A percentile compares a stretch with the other conserved stretches of the same genome.
phyloP scores from a whole-genome alignment of 2,113 vertebrate genomes.

The Tragelaphus scriptus region DNA sequence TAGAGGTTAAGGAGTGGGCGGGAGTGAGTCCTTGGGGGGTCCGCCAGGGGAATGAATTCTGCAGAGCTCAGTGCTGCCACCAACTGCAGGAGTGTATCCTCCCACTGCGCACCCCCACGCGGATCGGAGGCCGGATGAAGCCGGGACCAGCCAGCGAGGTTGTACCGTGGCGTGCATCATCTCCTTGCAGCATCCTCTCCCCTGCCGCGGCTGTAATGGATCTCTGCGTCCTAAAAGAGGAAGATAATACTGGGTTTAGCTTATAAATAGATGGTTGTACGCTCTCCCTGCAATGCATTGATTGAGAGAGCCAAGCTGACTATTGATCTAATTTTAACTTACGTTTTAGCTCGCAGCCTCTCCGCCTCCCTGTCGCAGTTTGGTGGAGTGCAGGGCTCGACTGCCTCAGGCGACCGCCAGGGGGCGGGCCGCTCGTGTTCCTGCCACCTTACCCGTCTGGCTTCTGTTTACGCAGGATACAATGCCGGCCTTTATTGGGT shows the following conservation, averaged over 20 bases:
- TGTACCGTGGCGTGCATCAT: not conserved
- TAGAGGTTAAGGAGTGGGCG: not conserved
- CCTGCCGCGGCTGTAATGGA: conserved; percentile 56
- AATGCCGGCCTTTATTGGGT: conserved; percentile 44
- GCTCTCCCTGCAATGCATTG: conserved; percentile 62
- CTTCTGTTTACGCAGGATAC: not conserved
- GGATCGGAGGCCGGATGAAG: not conserved
- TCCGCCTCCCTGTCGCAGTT: not conserved
- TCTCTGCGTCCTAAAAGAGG: conserved; percentile 60
- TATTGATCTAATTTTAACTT: conserved; percentile 71
- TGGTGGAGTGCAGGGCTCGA: not conserved
- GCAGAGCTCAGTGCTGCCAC: not conserved
- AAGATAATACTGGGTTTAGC: conserved; percentile 68
- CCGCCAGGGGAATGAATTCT: not conserved
- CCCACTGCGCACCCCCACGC: not conserved
- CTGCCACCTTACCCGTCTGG: not conserved
- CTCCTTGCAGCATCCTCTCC: conserved; percentile 19
- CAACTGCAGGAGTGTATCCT: not conserved
- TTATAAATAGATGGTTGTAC: conserved; percentile 68
- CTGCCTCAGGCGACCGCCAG: conserved; percentile 14
- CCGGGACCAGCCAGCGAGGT: not conserved
- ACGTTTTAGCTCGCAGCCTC: conserved; percentile 25
- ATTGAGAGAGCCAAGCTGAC: conserved; percentile 67
- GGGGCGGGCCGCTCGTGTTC: conserved; percentile 1
- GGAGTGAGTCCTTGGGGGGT: not conserved